Percentiles rank a stretch among this genome's conserved stretches.
These are phyloP conservation scores for Palaemon carinicauda DNA, from an alignment of 1,140 invertebrate species.

Conservation along the genomic window DNA sequence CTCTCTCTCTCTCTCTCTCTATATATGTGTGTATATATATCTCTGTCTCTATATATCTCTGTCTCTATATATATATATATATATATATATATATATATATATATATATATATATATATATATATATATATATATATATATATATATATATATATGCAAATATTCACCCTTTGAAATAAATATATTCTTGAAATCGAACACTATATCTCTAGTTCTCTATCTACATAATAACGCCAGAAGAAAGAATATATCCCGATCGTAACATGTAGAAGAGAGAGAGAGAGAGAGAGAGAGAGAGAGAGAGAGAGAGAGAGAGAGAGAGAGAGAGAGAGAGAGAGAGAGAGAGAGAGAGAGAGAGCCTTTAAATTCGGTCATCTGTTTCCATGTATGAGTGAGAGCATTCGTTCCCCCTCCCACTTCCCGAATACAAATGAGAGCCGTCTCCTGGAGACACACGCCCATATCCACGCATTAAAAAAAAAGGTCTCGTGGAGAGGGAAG, in stretches of 20 bases:
- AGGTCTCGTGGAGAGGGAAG: too few relatives aligned
- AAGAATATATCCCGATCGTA: neutral
- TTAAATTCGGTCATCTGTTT: too few relatives aligned
- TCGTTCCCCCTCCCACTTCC: too few relatives aligned
- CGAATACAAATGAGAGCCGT: too few relatives aligned
- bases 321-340: neutral
- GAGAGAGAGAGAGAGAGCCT: too few relatives aligned
- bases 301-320: conserved; percentile 9
- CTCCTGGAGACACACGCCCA: too few relatives aligned
- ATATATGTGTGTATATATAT: neutral
- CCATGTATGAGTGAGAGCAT: too few relatives aligned
- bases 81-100: neutral
- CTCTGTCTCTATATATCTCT: neutral
- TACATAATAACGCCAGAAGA: neutral
- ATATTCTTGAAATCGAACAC: neutral
- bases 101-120: conserved; percentile 14
- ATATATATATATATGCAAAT: neutral
- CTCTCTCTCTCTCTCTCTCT: too few relatives aligned
- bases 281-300: conserved; percentile 4
- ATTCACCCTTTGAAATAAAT: neutral
- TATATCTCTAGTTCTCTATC: neutral
- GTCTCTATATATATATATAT: neutral
- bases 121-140: conserved; percentile 23
- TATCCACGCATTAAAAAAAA: too few relatives aligned
- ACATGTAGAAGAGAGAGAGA: neutral